phyloP scores from a whole-genome alignment of 2,113 vertebrate species.

The Psilopogon haemacephalus region DNA sequence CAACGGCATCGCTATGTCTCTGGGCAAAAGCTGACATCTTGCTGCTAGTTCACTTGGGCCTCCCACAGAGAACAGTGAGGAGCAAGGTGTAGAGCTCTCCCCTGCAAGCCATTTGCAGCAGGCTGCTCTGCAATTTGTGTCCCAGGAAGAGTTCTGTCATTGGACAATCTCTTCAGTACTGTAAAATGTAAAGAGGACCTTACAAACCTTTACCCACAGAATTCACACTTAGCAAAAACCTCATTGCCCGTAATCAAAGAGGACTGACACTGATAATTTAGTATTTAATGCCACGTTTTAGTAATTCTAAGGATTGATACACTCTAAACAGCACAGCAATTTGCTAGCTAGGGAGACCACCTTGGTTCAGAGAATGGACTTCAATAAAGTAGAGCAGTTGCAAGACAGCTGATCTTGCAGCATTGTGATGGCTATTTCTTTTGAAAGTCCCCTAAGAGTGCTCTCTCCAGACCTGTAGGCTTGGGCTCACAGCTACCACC shows the following conservation, averaged over 20 bases:
- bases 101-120: neutral
- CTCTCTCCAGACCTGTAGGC: neutral
- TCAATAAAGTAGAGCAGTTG: neutral
- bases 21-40: neutral
- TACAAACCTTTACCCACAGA: neutral
- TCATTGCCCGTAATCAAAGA: neutral
- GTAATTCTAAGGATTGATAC: neutral
- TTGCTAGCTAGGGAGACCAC: neutral
- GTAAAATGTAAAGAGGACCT: neutral
- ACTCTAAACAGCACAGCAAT: neutral
- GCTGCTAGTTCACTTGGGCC: neutral
- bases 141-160: neutral
- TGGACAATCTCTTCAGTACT: neutral
- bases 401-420: neutral
- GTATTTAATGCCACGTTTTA: neutral
- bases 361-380: neutral
- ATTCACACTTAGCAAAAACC: neutral
- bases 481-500: neutral
- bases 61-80: neutral
- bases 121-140: neutral
- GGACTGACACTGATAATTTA: neutral
- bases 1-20: neutral
- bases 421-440: neutral
- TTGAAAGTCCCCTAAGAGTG: neutral
- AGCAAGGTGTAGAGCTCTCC: neutral